Evolutionary conservation across 2,113 vertebrate genomes (phyloP).

Genomic region (Chloropsis hardwickii): DNA sequence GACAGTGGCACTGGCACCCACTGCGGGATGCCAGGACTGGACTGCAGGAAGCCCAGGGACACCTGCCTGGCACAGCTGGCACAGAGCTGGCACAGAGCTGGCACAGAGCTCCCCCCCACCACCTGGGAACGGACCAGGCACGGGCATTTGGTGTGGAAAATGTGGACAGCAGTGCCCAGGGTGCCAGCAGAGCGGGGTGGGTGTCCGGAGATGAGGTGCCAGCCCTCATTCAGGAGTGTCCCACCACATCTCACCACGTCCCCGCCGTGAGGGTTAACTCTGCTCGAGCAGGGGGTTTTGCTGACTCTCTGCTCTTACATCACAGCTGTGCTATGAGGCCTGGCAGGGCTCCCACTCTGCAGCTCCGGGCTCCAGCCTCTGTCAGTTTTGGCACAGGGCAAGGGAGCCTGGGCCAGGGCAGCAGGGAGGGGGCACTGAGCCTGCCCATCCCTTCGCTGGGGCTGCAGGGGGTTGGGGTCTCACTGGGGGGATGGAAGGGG

Average conservation of each 20-base stretch:
- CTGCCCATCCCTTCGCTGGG: not conserved
- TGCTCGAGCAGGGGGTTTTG: not conserved
- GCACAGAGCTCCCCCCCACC: not conserved
- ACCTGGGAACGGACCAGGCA: fast-evolving
- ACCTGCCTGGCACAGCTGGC: fast-evolving
- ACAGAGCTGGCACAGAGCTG: not conserved
- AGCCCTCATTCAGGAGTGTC: not conserved
- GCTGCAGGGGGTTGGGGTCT: not conserved
- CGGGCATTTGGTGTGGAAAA: fast-evolving
- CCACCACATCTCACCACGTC: fast-evolving
- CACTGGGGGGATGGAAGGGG: not conserved
- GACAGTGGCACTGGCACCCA: fast-evolving
- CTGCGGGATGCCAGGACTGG: fast-evolving
- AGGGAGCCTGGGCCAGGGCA: conserved; percentile 58
- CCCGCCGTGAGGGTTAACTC: conserved; percentile 24
- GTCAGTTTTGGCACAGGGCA: conserved; percentile 61
- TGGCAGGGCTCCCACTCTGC: conserved; percentile 64
- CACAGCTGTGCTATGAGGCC: conserved; percentile 72
- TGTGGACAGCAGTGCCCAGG: fast-evolving
- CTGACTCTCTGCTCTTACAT: conserved; percentile 71
- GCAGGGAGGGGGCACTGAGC: not conserved
- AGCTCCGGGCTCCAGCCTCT: conserved; percentile 29
- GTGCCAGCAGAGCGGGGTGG: not conserved
- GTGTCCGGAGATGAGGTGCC: not conserved
- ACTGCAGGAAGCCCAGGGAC: not conserved